Evolutionary conservation across 2,113 vertebrate genomes (phyloP).

Genomic region (Chaetorhynchus papuensis): DNA sequence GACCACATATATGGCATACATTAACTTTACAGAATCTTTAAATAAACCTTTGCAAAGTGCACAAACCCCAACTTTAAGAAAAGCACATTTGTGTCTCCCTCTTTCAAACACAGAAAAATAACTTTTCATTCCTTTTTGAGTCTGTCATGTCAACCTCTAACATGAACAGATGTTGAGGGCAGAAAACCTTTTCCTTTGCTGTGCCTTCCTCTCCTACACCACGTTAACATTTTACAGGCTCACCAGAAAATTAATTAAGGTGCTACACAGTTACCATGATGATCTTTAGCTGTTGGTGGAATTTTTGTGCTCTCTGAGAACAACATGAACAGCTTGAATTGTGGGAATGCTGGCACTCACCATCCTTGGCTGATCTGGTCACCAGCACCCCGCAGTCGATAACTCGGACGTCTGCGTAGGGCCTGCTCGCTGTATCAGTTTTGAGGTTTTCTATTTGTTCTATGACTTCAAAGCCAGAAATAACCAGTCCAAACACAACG

Average conservation of each 20-base stretch:
- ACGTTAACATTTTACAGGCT: accelerated
- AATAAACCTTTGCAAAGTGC: background rate
- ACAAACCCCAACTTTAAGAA: background rate
- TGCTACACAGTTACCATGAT: accelerated
- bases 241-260: background rate
- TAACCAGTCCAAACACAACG: constrained; percentile 95
- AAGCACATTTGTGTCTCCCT: background rate
- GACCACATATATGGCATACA: background rate
- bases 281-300: background rate
- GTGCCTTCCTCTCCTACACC: background rate
- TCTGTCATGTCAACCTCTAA: too few relatives aligned
- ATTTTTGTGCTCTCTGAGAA: background rate
- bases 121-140: background rate
- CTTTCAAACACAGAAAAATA: background rate
- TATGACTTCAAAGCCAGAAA: constrained; percentile 96
- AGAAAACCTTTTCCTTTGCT: background rate
- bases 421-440: constrained; percentile 91
- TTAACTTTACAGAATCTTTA: background rate
- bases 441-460: constrained; percentile 96
- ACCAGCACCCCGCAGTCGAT: constrained; percentile 93
- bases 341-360: constrained; percentile 53
- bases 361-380: constrained; percentile 86
- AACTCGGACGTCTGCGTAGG: constrained; percentile 93
- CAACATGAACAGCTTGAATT: accelerated
- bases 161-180: background rate